These are phyloP conservation scores for Lithophane semibrunnea DNA, from an alignment of 2,888 invertebrate genomes.

Conservation along the genomic window DNA sequence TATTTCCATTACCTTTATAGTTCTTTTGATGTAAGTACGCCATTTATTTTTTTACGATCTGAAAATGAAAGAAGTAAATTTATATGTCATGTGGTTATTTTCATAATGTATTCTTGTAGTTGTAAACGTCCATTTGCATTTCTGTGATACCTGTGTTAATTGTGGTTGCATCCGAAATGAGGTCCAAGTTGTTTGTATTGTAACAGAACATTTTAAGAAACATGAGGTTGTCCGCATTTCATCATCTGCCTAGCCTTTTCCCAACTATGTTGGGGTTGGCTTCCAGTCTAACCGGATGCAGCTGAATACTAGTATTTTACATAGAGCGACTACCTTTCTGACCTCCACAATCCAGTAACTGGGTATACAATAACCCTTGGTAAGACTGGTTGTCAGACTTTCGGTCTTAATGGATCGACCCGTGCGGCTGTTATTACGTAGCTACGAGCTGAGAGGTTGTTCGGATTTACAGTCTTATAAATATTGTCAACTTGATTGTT, in stretches of 20 bases:
- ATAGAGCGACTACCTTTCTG: too few species aligned
- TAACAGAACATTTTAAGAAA: not conserved
- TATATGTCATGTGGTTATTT: conserved; percentile 30
- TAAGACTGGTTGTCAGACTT: too few species aligned
- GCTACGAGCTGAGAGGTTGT: too few species aligned
- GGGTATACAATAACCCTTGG: too few species aligned
- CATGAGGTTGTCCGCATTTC: too few species aligned
- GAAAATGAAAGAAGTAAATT: conserved; percentile 10
- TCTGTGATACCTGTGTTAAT: conserved; percentile 1
- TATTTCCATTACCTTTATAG: conserved; percentile 26
- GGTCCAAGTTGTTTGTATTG: not conserved
- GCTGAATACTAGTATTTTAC: too few species aligned
- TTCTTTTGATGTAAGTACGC: conserved; percentile 19
- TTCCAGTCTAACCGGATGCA: too few species aligned
- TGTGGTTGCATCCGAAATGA: not conserved
- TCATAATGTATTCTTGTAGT: conserved; percentile 9
- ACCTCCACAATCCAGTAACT: too few species aligned
- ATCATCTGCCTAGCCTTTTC: too few species aligned
- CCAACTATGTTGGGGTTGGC: too few species aligned
- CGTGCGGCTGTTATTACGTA: too few species aligned
- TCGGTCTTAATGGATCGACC: too few species aligned
- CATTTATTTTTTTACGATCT: conserved; percentile 28
- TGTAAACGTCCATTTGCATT: conserved; percentile 16
- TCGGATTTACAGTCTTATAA: not conserved
- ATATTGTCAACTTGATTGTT: not conserved